Percentiles rank a stretch among this genome's conserved stretches.
phyloP scores from a whole-genome alignment of 2,888 invertebrate species.

The Xanthostigma xanthostigma region DNA sequence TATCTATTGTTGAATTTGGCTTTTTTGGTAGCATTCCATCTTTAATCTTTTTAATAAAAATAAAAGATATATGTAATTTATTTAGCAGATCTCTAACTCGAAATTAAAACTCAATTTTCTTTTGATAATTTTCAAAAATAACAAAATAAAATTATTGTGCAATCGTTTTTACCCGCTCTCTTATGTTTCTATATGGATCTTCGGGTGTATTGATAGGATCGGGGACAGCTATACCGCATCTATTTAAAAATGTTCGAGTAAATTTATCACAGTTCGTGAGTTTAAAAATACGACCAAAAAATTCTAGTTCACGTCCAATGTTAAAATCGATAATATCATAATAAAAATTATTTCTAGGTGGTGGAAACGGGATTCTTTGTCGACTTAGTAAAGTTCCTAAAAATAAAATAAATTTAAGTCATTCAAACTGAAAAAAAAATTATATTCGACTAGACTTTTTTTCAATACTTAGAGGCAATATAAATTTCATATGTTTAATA shows the following conservation, averaged over 20 bases:
- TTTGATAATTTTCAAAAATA: neutral
- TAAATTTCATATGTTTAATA: no score
- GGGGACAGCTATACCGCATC: slow-evolving; percentile 70
- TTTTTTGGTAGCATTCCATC: slow-evolving; percentile 28
- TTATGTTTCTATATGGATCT: slow-evolving; percentile 34
- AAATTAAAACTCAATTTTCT: slow-evolving; percentile 9
- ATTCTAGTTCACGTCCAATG: slow-evolving; percentile 61
- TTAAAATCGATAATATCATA: slow-evolving; percentile 79
- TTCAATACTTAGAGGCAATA: no score
- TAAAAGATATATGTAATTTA: neutral
- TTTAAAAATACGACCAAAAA: slow-evolving; percentile 68
- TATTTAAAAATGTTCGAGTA: slow-evolving; percentile 69
- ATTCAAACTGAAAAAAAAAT: neutral
- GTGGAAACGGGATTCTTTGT: slow-evolving; percentile 64
- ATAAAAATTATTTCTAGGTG: slow-evolving; percentile 57
- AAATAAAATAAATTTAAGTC: slow-evolving; percentile 10
- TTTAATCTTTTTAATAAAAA: slow-evolving; percentile 15
- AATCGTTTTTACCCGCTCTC: slow-evolving; percentile 25
- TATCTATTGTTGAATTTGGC: slow-evolving; percentile 40
- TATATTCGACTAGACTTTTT: no score
- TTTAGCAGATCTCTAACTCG: neutral
- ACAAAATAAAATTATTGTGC: slow-evolving; percentile 1
- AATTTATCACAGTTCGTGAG: slow-evolving; percentile 78
- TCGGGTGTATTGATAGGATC: slow-evolving; percentile 43
- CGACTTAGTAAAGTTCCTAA: slow-evolving; percentile 65